phyloP scores from a whole-genome alignment of 2,113 vertebrate genomes.

The Eptesicus fuscus region DNA sequence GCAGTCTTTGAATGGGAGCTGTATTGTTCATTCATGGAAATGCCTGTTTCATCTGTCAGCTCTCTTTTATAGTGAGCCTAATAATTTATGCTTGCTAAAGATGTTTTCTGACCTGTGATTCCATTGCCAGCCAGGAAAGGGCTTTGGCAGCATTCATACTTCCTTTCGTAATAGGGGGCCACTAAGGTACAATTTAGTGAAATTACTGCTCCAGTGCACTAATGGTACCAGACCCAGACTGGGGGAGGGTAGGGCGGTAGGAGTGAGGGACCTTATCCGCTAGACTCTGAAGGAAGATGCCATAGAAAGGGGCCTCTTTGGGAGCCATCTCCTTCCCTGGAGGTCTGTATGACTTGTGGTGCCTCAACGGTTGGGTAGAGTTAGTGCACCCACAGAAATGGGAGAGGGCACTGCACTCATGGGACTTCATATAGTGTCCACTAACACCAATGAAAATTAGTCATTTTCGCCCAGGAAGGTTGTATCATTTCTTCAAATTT shows the following conservation, averaged over 20 bases:
- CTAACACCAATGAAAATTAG: neutral
- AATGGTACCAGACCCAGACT: slow-evolving; percentile 64
- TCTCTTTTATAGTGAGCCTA: slow-evolving; percentile 71
- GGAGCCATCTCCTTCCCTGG: neutral
- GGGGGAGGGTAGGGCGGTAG: slow-evolving; percentile 18
- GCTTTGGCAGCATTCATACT: slow-evolving; percentile 73
- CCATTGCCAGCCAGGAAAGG: slow-evolving; percentile 73
- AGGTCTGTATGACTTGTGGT: slow-evolving; percentile 27
- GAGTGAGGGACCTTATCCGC: slow-evolving; percentile 16
- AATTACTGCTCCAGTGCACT: slow-evolving; percentile 74
- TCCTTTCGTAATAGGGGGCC: slow-evolving; percentile 71
- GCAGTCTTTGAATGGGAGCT: slow-evolving; percentile 75
- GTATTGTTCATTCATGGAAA: slow-evolving; percentile 79
- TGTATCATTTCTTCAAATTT: neutral
- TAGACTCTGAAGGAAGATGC: slow-evolving; percentile 35
- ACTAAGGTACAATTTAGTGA: slow-evolving; percentile 73
- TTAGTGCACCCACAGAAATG: neutral
- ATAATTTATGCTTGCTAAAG: slow-evolving; percentile 80
- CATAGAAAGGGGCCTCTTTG: slow-evolving; percentile 5
- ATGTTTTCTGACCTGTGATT: slow-evolving; percentile 80
- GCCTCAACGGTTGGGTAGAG: neutral
- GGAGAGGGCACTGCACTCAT: neutral
- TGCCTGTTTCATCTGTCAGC: slow-evolving; percentile 77
- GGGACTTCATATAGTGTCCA: neutral
- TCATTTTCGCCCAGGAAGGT: neutral